Conservation (phyloP, 2,797 vertebrate species). For the Enteromius argenteus region DNA sequence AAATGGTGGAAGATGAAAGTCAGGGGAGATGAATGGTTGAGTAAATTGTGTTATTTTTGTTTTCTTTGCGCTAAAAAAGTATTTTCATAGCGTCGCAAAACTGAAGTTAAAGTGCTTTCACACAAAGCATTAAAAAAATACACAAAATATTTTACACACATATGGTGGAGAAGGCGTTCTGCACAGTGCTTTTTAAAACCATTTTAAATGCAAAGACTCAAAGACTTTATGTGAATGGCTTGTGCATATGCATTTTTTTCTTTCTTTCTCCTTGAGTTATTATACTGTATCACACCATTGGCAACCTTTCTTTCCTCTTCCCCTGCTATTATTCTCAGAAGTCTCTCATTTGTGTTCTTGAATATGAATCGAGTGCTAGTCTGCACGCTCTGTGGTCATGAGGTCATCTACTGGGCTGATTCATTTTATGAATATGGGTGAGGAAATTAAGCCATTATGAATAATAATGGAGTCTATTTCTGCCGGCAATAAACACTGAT, state of each 20-base stretch:
- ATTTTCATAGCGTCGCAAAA: too few relatives aligned
- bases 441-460: constrained; percentile 40
- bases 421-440: constrained; percentile 34
- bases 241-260: not conserved
- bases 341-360: not conserved
- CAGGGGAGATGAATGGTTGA: too few relatives aligned
- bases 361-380: not conserved
- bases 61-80: too few relatives aligned
- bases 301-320: not conserved
- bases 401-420: constrained; percentile 4
- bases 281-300: not conserved
- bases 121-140: too few relatives aligned
- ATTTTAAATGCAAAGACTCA: not conserved
- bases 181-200: too few relatives aligned
- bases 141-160: too few relatives aligned
- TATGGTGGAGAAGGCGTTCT: too few relatives aligned
- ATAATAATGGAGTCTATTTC: constrained; percentile 28
- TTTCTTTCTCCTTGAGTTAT: not conserved
- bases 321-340: not conserved
- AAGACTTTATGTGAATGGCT: not conserved
- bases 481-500: not conserved
- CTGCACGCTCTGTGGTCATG: constrained; percentile 25
- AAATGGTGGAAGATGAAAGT: too few relatives aligned
- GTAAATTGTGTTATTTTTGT: too few relatives aligned
- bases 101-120: too few relatives aligned